Evolutionary conservation across 2,113 vertebrate species (phyloP), one percentile per base, ranked within the genome.

Genomic region (Eira barbara): DNA sequence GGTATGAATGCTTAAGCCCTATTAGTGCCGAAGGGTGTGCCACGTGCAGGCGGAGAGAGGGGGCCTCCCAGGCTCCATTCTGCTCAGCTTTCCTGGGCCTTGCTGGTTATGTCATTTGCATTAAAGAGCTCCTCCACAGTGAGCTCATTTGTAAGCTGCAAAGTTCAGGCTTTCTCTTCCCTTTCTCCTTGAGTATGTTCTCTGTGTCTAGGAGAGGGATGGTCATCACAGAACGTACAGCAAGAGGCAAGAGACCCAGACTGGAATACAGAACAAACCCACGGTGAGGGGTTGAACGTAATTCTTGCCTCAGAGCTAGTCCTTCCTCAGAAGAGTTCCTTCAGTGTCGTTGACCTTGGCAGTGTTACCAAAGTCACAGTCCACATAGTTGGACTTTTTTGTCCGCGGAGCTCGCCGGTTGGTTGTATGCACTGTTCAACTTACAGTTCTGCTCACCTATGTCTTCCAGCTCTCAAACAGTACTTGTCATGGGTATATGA

Each of bases 321-420:
- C 85, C 71, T 89, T 93, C 91, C 61, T 97, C 91, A 95, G 87
- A 0, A 0, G 7, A 79, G 91, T 93, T 92, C 27, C 88, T 98
- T 39, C 42, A 31, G 18, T 63, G 65, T 79, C 87, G 97, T 95
- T 95, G 95, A 98, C 95, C 91, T 92, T 98, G 97, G 65, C 88
- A 96, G 14, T 59, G 89, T 45, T 81, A 94, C 85, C 92, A 63
- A 89, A 82, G 93, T 93, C 1, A 0, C 2, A 49, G 95, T 97
- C 91, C 96, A 97, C 73, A 69, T 15, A 95, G 87, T 39, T 98
- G 89, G 97, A 74, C 61, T 95, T 84, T 11, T 61, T 52, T 27
- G 89, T 78, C 80, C 80, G 49, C 95, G 61, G 45, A 85, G 73
- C 97, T 97, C 79, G 71, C 98, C 79, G 0, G 2, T 84, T 91